Conservation (phyloP, 2,888 invertebrate species). For the Oligia strigilis region DNA sequence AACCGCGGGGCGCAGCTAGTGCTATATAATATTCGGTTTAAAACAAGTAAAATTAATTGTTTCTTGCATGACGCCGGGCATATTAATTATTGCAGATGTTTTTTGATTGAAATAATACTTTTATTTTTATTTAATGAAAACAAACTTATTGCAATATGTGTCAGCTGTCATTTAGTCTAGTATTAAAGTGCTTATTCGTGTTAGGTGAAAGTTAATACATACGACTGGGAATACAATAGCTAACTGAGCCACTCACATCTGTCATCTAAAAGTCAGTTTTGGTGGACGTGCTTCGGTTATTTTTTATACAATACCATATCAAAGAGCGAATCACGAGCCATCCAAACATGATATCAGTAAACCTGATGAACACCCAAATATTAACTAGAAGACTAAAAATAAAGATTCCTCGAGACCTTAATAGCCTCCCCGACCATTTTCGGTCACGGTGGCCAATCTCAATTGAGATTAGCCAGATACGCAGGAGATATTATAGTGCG, state of each 20-base stretch:
- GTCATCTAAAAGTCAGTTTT: conserved; percentile 13
- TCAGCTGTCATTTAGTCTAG: background rate
- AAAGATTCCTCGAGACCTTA: background rate
- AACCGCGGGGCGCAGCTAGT: too few species aligned
- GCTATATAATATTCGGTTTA: background rate
- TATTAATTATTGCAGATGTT: background rate
- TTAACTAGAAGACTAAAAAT: background rate
- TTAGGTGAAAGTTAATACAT: conserved; percentile 11
- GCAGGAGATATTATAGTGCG: too few species aligned
- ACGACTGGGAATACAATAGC: conserved; percentile 31
- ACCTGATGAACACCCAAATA: background rate
- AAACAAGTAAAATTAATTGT: background rate
- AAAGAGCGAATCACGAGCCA: background rate
- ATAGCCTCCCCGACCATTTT: too few species aligned
- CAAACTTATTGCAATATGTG: background rate
- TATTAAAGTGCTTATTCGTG: conserved; percentile 36
- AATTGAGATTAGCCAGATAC: too few species aligned
- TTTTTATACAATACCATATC: conserved; percentile 6
- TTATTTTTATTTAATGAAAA: background rate
- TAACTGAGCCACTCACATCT: conserved; percentile 4
- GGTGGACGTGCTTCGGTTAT: conserved; percentile 23
- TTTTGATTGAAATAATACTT: background rate
- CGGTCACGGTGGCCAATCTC: too few species aligned
- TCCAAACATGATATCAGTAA: background rate
- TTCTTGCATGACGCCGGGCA: background rate